Evolutionary conservation across 2,888 invertebrate genomes (phyloP), one percentile per base, ranked within the genome.

Genomic region (Teleogryllus oceanicus): DNA sequence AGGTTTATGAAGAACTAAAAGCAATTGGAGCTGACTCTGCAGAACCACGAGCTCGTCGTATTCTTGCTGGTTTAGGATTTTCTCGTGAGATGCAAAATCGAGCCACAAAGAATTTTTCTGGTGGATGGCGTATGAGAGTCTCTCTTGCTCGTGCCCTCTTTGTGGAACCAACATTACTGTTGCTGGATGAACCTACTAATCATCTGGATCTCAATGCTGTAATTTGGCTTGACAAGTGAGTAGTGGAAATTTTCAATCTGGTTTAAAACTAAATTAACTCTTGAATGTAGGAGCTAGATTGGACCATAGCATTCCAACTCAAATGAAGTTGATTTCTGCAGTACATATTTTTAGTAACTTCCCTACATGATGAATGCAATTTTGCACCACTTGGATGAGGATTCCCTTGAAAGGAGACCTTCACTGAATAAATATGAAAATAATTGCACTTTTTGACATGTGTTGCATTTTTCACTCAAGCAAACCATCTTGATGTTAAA

Each of bases 141-240:
- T 92, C 91, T 1, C 85, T 92, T 49, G 91, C 91, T 2, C 86
- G 91, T 83, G 92, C 92, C n/a, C 86, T 92, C 75, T 92, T 91
- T 85, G 85, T 92, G 78, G 92, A 92, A 84, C 92, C 92, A 1
- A 92, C 92, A 0, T 86, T 92, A 21, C 85, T 92, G 74, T 87
- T 92, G 85, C 87, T 92, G 78, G 92, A 92, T 85, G 92, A 92
- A 87, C 92, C 92, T 50, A 92, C 92, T 11, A 92, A 92, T 85
- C 92, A 92, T 86, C 93, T 99, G 84, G 99, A 99, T 90, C 90
- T 99, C 81, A 99, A 99, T 86, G 99, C 99, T 83, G 99, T 99
- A 78, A 99, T 99, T 90, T 99, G 99, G 99, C 90, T 99, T 80
- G 99, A 99, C 86, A 99, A 99, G 94, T 96, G 88, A 90, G 92